Evolutionary conservation across 2,888 invertebrate species (phyloP).

Genomic region (Ectropis crepuscularia): DNA sequence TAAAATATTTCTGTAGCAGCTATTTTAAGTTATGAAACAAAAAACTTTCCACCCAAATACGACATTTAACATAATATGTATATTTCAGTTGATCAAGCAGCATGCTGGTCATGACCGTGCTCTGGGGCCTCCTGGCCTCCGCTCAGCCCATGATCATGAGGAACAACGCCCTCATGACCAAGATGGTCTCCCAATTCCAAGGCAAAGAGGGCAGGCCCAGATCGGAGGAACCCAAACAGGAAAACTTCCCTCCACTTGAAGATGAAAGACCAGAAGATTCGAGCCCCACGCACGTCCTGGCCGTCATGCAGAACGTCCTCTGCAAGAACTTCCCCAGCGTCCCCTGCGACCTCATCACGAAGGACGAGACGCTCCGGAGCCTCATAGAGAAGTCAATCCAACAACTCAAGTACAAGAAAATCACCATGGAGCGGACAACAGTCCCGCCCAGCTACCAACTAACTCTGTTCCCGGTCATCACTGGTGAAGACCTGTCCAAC

Average conservation of each 20-base stretch:
- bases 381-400: conserved; percentile 70
- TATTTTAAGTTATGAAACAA: no score
- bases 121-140: conserved; percentile 37
- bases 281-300: conserved; percentile 45
- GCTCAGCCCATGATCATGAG: conserved; percentile 62
- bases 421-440: conserved; percentile 56
- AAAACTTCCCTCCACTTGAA: neutral
- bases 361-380: conserved; percentile 60
- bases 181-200: conserved; percentile 74
- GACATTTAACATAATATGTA: conserved; percentile 10
- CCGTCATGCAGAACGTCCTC: conserved; percentile 69
- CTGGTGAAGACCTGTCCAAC: conserved; percentile 68
- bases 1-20: no score
- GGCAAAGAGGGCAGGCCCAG: conserved; percentile 51
- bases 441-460: conserved; percentile 48
- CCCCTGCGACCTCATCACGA: conserved; percentile 67
- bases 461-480: conserved; percentile 62
- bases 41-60: no score
- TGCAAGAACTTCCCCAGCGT: conserved; percentile 73
- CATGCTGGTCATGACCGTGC: conserved; percentile 33
- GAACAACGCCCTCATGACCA: conserved; percentile 72
- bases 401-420: conserved; percentile 66
- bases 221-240: conserved; percentile 21
- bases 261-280: neutral
- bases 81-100: conserved; percentile 31